These are phyloP conservation scores for Plutella xylostella DNA, from an alignment of 2,888 invertebrate species.

Conservation along the genomic window DNA sequence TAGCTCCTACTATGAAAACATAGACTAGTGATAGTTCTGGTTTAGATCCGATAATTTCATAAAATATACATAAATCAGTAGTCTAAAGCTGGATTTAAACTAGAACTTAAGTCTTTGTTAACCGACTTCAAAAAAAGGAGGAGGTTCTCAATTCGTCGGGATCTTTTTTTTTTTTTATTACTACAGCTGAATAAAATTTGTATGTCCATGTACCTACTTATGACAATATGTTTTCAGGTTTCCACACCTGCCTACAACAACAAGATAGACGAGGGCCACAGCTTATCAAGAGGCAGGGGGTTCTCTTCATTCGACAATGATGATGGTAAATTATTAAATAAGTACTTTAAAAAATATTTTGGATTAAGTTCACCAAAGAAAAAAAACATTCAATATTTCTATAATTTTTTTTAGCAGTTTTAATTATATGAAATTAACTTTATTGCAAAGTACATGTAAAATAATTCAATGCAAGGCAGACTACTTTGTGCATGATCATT, in stretches of 20 bases:
- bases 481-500: no score
- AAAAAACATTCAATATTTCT: no score
- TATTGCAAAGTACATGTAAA: no score
- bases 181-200: neutral
- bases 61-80: no score
- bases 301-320: slow-evolving; percentile 48
- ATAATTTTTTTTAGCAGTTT: no score
- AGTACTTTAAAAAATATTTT: neutral
- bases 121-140: neutral
- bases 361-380: no score
- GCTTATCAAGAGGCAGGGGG: slow-evolving; percentile 61
- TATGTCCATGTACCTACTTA: neutral
- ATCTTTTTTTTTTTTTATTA: neutral
- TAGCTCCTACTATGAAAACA: neutral
- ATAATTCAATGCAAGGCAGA: no score
- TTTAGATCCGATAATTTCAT: neutral
- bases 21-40: neutral
- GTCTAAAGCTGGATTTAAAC: neutral
- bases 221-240: neutral
- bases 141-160: neutral
- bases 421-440: no score
- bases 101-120: neutral
- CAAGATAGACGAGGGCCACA: slow-evolving; percentile 59
- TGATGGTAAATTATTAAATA: neutral
- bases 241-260: slow-evolving; percentile 21